phyloP scores from a whole-genome alignment of 2,797 vertebrate genomes.

The Enteromius viviparus region DNA sequence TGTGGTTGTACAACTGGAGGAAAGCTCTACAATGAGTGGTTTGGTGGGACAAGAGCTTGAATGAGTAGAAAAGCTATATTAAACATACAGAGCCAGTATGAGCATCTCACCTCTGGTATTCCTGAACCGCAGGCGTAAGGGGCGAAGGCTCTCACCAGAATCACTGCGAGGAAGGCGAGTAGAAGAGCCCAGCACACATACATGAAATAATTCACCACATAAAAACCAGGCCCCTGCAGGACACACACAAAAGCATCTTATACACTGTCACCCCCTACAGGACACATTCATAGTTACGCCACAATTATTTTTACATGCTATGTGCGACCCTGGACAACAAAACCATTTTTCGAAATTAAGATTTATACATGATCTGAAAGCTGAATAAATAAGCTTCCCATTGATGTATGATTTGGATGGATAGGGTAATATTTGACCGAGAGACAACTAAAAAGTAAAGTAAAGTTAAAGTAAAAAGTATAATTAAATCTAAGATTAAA shows the following conservation, averaged over 20 bases:
- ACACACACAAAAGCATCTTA: constrained; percentile 33
- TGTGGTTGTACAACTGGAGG: background rate
- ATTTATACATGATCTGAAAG: too few relatives aligned
- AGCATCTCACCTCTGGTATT: constrained; percentile 89
- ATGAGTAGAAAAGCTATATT: background rate
- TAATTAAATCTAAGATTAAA: too few relatives aligned
- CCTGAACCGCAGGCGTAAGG: constrained; percentile 97
- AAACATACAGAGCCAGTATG: background rate
- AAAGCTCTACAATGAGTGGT: too few relatives aligned
- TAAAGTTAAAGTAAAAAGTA: too few relatives aligned
- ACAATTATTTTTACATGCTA: background rate
- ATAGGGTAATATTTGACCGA: too few relatives aligned
- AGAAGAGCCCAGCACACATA: constrained; percentile 91
- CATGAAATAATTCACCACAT: constrained; percentile 91
- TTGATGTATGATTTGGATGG: too few relatives aligned
- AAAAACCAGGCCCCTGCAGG: constrained; percentile 87
- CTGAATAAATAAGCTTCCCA: too few relatives aligned
- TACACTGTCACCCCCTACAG: constrained; percentile 14
- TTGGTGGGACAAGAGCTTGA: background rate
- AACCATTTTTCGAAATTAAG: too few relatives aligned
- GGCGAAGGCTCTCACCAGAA: constrained; percentile 90
- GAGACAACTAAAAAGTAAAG: too few relatives aligned
- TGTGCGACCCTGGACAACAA: too few relatives aligned
- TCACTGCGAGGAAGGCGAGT: constrained; percentile 90
- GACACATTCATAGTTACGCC: background rate